Evolutionary conservation across 2,888 invertebrate species (phyloP).

Genomic region (Dusona sp.): DNA sequence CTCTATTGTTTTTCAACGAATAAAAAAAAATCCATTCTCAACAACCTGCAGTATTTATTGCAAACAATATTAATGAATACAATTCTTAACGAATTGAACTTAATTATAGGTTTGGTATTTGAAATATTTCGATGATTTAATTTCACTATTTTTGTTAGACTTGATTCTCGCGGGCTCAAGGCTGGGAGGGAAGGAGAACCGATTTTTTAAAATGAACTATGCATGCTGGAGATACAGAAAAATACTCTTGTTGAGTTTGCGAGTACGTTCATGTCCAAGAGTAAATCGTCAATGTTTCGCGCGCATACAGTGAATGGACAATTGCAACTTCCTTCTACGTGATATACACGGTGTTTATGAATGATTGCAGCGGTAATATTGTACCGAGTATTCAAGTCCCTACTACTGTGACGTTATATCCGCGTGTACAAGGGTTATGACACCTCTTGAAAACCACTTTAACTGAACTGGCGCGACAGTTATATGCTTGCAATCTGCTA

Average conservation of each 20-base stretch:
- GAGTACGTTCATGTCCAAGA: neutral
- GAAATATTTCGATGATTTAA: neutral
- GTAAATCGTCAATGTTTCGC: slow-evolving; percentile 15
- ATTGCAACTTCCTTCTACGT: slow-evolving; percentile 78
- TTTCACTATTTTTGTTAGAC: neutral
- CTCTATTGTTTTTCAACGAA: too few species aligned
- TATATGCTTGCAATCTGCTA: neutral
- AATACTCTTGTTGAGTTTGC: neutral
- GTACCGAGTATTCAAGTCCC: slow-evolving; percentile 64
- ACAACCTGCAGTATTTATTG: neutral
- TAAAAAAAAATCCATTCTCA: neutral
- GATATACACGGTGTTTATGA: slow-evolving; percentile 42
- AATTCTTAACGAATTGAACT: neutral
- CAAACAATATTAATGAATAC: neutral
- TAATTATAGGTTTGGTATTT: neutral
- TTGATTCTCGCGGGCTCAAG: neutral
- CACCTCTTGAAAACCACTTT: slow-evolving; percentile 72
- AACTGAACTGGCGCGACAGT: slow-evolving; percentile 56
- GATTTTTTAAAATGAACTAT: neutral
- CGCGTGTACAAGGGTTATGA: slow-evolving; percentile 67
- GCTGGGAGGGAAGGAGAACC: neutral
- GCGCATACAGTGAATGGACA: slow-evolving; percentile 75
- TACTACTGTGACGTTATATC: slow-evolving; percentile 35
- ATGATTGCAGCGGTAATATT: slow-evolving; percentile 55
- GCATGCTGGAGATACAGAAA: neutral